Evolutionary conservation across 2,888 invertebrate genomes (phyloP), one percentile per base, ranked within the genome.

Genomic region (Phortica magna): DNA sequence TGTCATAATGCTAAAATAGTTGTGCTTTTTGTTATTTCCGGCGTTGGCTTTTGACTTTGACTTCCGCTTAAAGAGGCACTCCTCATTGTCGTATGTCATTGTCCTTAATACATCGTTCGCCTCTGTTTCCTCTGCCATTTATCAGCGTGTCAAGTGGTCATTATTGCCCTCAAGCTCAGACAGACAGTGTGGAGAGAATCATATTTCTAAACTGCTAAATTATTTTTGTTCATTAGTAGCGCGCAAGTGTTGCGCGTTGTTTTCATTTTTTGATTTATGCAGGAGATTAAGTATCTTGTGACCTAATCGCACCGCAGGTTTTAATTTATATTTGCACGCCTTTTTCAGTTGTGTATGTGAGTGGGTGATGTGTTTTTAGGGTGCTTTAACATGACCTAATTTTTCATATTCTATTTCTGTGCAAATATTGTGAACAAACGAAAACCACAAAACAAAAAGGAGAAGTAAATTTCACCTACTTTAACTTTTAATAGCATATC

Each of bases 11-110:
- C 17, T 6, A 68, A 48, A 68, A 68, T 48, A 48, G 41, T 68
- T 68, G 68, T 2, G 22, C 48, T 68, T 68, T 64, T 68, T 17
- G 9, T 65, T 43, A 67, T 67, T 68, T 68, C 68, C 68, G 68
- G 68, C n/a, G 39, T 41, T n/a, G 19, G 19, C 19, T 31, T 31
- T 1, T 31, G 31, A 31, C 31, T 31, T 31, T 31, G 31, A 31
- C 31, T 22, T 17, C 9, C 22, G 7, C 10, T 9, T 7, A 17
- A 17, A 19, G 19, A 1, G 53, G 31, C 70, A 55, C 70, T 14
- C 70, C 70, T 55, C 14, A 43, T 68, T 68, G 12, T 43, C 9
- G 7, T 55, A 17, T 55, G 14, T 22, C 19, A 61, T 17, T 22
- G 61, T 22, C 22, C 19, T 22, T 61, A 19, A 31, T 31, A 31